Base-by-base conservation (phyloP, 1,140 invertebrate species). In the Manduca sexta region DNA sequence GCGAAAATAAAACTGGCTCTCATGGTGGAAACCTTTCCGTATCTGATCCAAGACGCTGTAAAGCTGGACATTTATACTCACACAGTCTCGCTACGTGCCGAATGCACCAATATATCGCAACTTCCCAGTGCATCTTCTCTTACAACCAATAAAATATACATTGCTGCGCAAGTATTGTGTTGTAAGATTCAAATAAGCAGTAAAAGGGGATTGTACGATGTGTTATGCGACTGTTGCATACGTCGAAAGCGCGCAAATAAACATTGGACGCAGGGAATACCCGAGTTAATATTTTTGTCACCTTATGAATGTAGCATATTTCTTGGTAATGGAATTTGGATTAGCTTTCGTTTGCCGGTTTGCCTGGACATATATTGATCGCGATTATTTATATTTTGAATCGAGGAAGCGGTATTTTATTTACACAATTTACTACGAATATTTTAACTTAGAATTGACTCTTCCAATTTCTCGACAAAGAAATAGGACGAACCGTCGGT, bases 191-290 rank as follows among this genome's bases (percentile, higher is more conserved):
- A 16, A 40, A 26, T 2, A 10, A 18, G 39, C 21, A 35, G 8
- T 30, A 17, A 52, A 43, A 35, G 12, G 39, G 56, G 48, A 67
- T 55, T 67, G 67, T 33, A 60, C 26, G 15, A 1, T 13, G 12
- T 7, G 35, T 29, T 37, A n/a, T n/a, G 33, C 13, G 33, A 14
- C 18, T n/a, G 39, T 12, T 14, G 41, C 41, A 43, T 17, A 43
- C 29, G 6, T 7, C 41, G 13, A 30, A 14, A 33, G 34, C 45
- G 53, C 46, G 38, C 50, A 58, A 53, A 64, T 66, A 66, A 69
- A 74, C 70, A 64, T 70, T 61, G 63, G 53, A 66, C 60, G 63
- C 48, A 69, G 75, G 73, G 69, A 74, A 74, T 74, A 65, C 71
- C 73, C 75, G 64, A 56, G 71, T 73, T 62, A 67, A 70, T 74